phyloP scores from a whole-genome alignment of 2,797 vertebrate species.

The Martes flavigula region DNA sequence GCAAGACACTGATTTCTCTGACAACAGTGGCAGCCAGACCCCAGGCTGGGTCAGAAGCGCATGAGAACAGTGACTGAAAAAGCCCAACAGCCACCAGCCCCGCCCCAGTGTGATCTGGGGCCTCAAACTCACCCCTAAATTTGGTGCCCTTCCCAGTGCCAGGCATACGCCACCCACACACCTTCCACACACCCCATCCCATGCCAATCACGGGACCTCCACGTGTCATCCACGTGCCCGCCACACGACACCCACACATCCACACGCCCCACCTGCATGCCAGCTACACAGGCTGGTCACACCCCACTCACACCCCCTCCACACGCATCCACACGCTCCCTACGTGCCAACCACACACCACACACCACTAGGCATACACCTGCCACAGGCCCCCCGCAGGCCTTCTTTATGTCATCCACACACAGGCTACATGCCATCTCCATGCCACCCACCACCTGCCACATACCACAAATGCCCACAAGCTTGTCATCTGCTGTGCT shows the following conservation, averaged over 20 bases:
- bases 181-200: neutral
- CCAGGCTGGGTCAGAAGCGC: neutral
- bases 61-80: neutral
- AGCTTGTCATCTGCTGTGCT: neutral
- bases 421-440: neutral
- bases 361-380: no score
- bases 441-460: neutral
- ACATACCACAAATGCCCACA: neutral
- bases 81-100: neutral
- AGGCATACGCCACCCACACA: neutral
- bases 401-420: neutral
- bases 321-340: neutral
- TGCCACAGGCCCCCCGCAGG: neutral
- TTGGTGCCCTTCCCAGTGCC: neutral
- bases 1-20: neutral
- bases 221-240: neutral
- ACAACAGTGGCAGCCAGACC: neutral
- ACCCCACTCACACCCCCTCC: no score
- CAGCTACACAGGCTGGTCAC: neutral
- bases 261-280: neutral
- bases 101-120: fast-evolving
- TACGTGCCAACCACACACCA: fast-evolving
- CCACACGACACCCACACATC: neutral
- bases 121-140: neutral
- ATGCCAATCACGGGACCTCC: no score